phyloP scores from a whole-genome alignment of 2,797 vertebrate species.

The Rhadinocentrus ornatus region DNA sequence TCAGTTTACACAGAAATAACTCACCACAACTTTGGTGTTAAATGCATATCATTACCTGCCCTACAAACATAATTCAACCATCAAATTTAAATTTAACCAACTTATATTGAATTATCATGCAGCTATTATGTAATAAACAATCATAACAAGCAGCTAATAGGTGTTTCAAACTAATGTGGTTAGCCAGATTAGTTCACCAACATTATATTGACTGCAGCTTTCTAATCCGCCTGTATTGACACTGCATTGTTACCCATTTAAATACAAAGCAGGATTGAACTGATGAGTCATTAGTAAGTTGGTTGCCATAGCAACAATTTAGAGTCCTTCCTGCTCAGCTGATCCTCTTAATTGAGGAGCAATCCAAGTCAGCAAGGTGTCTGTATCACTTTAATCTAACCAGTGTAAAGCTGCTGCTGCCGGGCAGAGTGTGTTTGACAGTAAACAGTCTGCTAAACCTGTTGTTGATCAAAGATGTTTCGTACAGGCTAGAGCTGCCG shows the following conservation, averaged over 20 bases:
- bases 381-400: constrained; percentile 47
- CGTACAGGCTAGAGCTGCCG: constrained; percentile 22
- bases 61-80: constrained; percentile 21
- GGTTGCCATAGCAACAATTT: constrained; percentile 65
- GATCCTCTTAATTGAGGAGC: constrained; percentile 68
- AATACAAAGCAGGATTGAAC: neutral
- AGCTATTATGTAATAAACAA: constrained; percentile 28
- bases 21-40: constrained; percentile 13
- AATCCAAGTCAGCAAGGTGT: constrained; percentile 52
- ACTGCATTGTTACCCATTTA: constrained; percentile 8
- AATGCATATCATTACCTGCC: constrained; percentile 16
- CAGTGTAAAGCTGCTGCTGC: constrained; percentile 7
- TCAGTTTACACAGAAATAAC: neutral
- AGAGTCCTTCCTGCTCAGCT: constrained; percentile 26
- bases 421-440: constrained; percentile 48
- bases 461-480: constrained; percentile 61
- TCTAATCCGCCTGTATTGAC: constrained; percentile 15
- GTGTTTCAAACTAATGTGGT: constrained; percentile 25
- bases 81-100: constrained; percentile 24
- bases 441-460: constrained; percentile 37
- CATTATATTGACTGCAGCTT: constrained; percentile 28
- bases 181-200: constrained; percentile 32
- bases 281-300: constrained; percentile 28
- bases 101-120: neutral
- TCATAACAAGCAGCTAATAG: constrained; percentile 17